These are phyloP conservation scores for Turritopsis rubra DNA, from an alignment of 30 jellyfish, hydroid and myxozoan species.

Conservation along the genomic window DNA sequence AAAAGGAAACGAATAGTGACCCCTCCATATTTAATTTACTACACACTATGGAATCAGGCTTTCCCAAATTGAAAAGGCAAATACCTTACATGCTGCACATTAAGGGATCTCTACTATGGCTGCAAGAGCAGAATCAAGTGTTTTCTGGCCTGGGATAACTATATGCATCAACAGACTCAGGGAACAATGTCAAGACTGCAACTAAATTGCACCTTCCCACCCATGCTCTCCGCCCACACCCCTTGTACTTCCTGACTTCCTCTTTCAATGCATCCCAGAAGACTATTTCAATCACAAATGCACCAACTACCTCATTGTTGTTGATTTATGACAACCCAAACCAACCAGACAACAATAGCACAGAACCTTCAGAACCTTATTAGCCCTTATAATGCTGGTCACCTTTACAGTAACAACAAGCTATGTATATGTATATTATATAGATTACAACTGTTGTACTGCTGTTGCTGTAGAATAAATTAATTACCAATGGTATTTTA, in stretches of 20 bases:
- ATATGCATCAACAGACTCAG: slow-evolving; percentile 6
- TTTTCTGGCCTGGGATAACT: slow-evolving; percentile 38
- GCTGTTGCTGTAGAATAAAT: no score
- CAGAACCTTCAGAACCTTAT: neutral
- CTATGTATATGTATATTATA: no score
- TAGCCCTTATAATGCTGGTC: neutral
- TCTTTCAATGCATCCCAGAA: neutral
- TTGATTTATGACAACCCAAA: neutral
- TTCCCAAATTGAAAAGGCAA: no score
- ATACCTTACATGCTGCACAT: slow-evolving; percentile 35
- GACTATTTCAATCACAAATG: neutral
- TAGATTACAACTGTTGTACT: no score
- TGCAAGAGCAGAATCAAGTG: slow-evolving; percentile 30
- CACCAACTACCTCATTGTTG: slow-evolving; percentile 9
- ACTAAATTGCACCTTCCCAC: neutral
- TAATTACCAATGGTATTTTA: no score
- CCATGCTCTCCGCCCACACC: slow-evolving; percentile 5
- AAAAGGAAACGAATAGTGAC: no score
- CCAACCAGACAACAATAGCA: neutral
- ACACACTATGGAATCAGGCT: neutral
- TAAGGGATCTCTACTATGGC: slow-evolving; percentile 29
- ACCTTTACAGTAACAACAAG: no score
- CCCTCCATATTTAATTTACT: slow-evolving; percentile 31
- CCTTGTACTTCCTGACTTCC: neutral
- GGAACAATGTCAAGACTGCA: neutral